phyloP scores from a whole-genome alignment of 2,888 invertebrate genomes.

The Ophraella communa region DNA sequence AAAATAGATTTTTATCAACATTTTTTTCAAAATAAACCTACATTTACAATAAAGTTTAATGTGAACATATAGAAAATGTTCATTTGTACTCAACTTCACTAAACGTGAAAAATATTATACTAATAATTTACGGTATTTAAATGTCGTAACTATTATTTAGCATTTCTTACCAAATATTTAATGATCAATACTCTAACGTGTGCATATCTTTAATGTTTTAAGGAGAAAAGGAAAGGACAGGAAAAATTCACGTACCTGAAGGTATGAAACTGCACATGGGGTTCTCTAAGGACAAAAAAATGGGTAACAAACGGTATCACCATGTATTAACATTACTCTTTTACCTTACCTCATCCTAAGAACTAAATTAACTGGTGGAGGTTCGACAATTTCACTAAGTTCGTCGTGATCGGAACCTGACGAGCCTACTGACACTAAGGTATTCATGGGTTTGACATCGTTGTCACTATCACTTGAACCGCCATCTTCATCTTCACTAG shows the following conservation, averaged over 20 bases:
- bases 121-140: neutral
- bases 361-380: constrained; percentile 76
- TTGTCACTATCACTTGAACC: constrained; percentile 66
- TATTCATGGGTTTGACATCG: constrained; percentile 61
- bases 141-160: too few species aligned
- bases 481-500: constrained; percentile 85
- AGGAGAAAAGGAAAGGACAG: constrained; percentile 12
- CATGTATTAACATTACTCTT: neutral
- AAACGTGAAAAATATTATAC: too few species aligned
- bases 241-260: constrained; percentile 41
- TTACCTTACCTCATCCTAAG: constrained; percentile 78
- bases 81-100: too few species aligned
- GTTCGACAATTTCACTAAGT: constrained; percentile 55
- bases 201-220: neutral
- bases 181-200: neutral
- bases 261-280: constrained; percentile 44
- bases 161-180: too few species aligned
- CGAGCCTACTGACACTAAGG: constrained; percentile 56
- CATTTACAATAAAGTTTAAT: too few species aligned
- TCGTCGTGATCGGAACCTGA: constrained; percentile 60
- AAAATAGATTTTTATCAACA: constrained; percentile 44
- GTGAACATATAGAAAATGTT: too few species aligned
- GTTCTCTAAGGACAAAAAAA: constrained; percentile 42
- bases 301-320: neutral
- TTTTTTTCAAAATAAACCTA: constrained; percentile 22